phyloP scores from a whole-genome alignment of 2,797 vertebrate genomes.

The Gymnothorax reevesii region DNA sequence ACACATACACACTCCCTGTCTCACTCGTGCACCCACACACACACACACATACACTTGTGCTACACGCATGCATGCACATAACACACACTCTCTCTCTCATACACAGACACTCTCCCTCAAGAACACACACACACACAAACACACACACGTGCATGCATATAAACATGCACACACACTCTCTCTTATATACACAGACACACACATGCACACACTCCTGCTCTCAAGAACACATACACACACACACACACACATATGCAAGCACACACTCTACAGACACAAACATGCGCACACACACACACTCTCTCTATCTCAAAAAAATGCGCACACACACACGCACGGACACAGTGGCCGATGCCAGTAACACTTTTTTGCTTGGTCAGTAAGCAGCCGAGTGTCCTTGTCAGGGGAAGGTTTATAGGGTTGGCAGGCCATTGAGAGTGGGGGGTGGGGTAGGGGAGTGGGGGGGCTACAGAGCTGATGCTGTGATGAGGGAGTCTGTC shows the following conservation, averaged over 20 bases:
- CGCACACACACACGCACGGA: not conserved
- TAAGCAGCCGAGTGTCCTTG: constrained; percentile 82
- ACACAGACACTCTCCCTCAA: constrained; percentile 32
- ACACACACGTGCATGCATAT: constrained; percentile 45
- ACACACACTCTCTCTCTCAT: constrained; percentile 25
- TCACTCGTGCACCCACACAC: not conserved
- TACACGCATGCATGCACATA: constrained; percentile 32
- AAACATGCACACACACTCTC: not conserved
- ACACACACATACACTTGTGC: constrained; percentile 39
- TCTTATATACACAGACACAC: constrained; percentile 21
- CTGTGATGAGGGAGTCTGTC: constrained; percentile 60
- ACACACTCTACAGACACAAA: constrained; percentile 22
- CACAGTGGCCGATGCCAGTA: constrained; percentile 65
- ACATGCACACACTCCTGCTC: constrained; percentile 20
- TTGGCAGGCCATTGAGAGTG: constrained; percentile 63
- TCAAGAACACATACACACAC: not conserved
- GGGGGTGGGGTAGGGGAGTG: constrained; percentile 39
- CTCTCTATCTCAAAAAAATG: not conserved
- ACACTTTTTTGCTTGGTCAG: constrained; percentile 81
- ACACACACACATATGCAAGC: not conserved
- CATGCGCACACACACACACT: constrained; percentile 21
- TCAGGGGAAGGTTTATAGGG: constrained; percentile 79
- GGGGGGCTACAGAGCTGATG: constrained; percentile 54
- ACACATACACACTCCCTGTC: not conserved
- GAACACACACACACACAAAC: not conserved